Base-by-base conservation (phyloP, 2,888 invertebrate species). In the Marasmarcha lunaedactyla region DNA sequence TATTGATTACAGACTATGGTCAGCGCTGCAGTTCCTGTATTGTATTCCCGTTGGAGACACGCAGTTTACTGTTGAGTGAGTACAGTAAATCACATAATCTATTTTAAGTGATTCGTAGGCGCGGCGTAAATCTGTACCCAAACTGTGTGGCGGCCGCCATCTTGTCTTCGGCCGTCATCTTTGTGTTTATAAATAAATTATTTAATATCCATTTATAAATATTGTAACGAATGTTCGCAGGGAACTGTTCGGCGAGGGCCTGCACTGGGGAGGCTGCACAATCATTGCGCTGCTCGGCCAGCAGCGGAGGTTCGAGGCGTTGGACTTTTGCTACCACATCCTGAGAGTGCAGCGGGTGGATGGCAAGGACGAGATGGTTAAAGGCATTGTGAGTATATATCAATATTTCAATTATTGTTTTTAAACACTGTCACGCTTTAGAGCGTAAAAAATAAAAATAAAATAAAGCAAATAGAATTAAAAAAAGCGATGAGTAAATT, bases 251-350 rank as follows among this genome's bases (percentile, higher is more conserved):
- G 99, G 99, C 6, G 99, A 99, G 76, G 98, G 98, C 0, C 85
- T 99, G 0, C 96, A 98, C 73, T 99, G 98, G 98, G 98, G 98
- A 2, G 98, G 98, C 0, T 97, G 98, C 71, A 92, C 97, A 9
- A 94, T 99, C 87, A 95, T 99, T 46, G 92, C 95, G 1, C 85
- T 99, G 33, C 85, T 99, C 27, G 96, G 96, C 0, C 98, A 99
- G 62, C 97, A 98, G 78, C 85, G 96, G 35, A 86, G 98, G 43
- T 99, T 98, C 72, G 98, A 99, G 67, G 96, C 97, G 1, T 86
- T 98, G 34, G 99, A 99, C 85, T 98, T 98, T 85, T 97, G 96
- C 77, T 99, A 99, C 79, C 98, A 99, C 71, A 94, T 99, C 55
- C 87, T 98, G 45, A 83, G 97, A 45, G 97, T 98, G 7, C 98